Evolutionary conservation across 2,797 vertebrate genomes (phyloP).

Genomic region (Thunnus albacares): DNA sequence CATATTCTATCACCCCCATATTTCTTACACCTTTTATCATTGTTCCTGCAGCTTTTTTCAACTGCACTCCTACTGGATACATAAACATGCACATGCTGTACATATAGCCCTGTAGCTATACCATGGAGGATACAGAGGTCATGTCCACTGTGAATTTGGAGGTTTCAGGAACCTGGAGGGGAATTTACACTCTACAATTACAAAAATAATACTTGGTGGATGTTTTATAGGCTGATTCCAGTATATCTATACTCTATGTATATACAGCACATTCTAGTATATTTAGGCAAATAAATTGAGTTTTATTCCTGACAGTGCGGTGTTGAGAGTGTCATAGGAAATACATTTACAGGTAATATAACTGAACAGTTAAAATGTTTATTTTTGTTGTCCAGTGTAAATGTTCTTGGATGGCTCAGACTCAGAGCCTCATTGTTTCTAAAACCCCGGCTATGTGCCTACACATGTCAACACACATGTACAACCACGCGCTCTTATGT

Average conservation of each 20-base stretch:
- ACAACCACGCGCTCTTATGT: background rate
- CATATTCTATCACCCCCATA: conserved; percentile 9
- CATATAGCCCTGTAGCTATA: background rate
- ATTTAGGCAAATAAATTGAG: background rate
- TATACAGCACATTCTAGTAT: background rate
- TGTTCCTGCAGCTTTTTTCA: conserved; percentile 9
- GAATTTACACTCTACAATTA: background rate
- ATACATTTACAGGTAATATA: background rate
- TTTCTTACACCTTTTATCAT: conserved; percentile 17
- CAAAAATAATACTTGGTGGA: background rate
- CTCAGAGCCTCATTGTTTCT: background rate
- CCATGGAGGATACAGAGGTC: background rate
- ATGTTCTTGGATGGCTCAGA: background rate
- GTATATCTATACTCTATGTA: background rate
- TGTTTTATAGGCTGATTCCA: background rate
- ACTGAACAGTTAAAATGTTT: background rate
- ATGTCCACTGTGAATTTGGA: background rate
- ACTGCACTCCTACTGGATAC: background rate
- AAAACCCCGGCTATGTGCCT: background rate
- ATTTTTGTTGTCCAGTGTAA: background rate
- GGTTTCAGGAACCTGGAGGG: background rate
- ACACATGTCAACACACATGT: background rate
- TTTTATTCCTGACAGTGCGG: background rate
- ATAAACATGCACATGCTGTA: conserved; percentile 15
- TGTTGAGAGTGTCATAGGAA: background rate